These are phyloP conservation scores for Mylabris sibirica DNA, from an alignment of 2,888 invertebrate species.

Conservation along the genomic window DNA sequence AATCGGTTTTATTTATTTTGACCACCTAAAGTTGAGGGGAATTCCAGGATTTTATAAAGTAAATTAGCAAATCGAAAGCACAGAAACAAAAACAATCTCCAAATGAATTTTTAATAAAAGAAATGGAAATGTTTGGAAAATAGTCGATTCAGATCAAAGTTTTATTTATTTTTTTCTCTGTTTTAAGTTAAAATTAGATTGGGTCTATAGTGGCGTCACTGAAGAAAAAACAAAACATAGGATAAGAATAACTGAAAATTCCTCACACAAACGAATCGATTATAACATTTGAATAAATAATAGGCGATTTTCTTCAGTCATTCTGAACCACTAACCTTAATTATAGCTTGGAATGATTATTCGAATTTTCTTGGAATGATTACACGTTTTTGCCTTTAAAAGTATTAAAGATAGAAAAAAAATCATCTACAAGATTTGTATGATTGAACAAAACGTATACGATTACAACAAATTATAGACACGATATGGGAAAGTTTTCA, in stretches of 20 bases:
- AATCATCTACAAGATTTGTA: no score
- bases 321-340: no score
- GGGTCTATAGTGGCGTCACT: not conserved
- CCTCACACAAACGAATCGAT: not conserved
- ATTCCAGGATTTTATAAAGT: no score
- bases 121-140: not conserved
- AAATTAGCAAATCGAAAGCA: no score
- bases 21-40: not conserved
- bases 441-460: no score
- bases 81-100: not conserved
- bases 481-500: no score
- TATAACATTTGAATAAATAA: not conserved
- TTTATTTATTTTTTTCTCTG: not conserved
- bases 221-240: not conserved
- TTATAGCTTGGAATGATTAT: no score
- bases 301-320: no score
- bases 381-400: no score
- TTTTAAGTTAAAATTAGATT: not conserved
- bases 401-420: no score
- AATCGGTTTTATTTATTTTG: slow-evolving; percentile 39
- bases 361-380: no score
- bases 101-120: not conserved
- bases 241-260: not conserved
- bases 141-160: not conserved
- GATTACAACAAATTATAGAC: no score